Evolutionary conservation across 35 echinoderm and acorn worm genomes (phyloP), one percentile per base, ranked within the genome.

Genomic region (Apostichopus californicus): DNA sequence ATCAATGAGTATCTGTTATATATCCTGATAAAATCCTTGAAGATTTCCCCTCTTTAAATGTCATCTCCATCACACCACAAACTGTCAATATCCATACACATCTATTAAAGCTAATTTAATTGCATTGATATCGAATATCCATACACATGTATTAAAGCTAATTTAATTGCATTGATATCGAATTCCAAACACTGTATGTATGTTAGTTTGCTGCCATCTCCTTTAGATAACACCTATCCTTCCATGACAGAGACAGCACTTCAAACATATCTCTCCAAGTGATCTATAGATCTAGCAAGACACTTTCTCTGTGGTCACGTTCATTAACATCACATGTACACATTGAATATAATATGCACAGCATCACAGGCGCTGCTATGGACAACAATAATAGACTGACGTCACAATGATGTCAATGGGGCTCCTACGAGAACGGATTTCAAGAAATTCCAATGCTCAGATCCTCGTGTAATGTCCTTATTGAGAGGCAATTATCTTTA

Each of bases 281-380:
- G 12, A 61, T 61, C 58, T 12, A 20, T 20, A 7, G n/a, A 18
- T 75, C 71, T 75, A 18, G 71, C n/a, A 13, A 9, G 17, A 6
- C n/a, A 18, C 71, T 4, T 75, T 75, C 13, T 75, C 71, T 75
- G 71, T 75, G 71, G 71, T n/a, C 15, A 18, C 17, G 71, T 14
- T 75, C 17, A 75, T 75, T 18, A 75, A 75, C 71, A 75, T 75
- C 71, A 20, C 21, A 18, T 17, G n/a, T 18, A 75, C 22, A 18
- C n/a, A 75, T 20, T 75, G 34, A 46, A 46, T 46, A 46, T 46
- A 3, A 46, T 20, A 13, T 75, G 13, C 15, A 75, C 71, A 14
- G 71, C 71, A 75, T 75, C 71, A 75, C n/a, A 73, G 3, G 12
- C 71, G 71, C 71, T 75, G 71, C 71, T 75, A 75, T 75, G 71